Base-by-base conservation (phyloP, 2,797 vertebrate species). In the Tokudaia tokunoshimensis region DNA sequence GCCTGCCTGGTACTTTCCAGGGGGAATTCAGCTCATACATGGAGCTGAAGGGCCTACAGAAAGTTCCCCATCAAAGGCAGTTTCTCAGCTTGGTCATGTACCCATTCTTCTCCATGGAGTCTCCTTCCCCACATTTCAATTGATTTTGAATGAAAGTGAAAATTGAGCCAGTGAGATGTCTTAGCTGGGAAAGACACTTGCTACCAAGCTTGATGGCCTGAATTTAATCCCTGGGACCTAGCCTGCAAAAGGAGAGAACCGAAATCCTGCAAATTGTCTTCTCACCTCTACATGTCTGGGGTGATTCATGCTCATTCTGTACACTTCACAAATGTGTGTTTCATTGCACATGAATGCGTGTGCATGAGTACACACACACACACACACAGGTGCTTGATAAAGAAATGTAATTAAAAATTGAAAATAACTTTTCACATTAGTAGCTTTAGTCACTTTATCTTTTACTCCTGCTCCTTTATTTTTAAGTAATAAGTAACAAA, bases 101-200 rank as follows among this genome's bases (percentile, higher is more conserved):
- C 24, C 31, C 65, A 8, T 55, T 70, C 19, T 79, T 78, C 55
- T 31, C 74, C 22, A 26, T 50, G 17, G 0, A 1, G 1, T 89
- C 26, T 65, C 52, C 44, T 19, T 1, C 26, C 12, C 14, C 24
- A 26, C 47, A 31, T 70, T 89, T 67, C 22, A 47, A 0, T 86
- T 92, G 34, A 6, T 79, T 89, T 92, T 89, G 37, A 81, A 76
- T 41, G 34, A 92, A 96, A 94, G 63, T 57, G 11, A 94, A 96
- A 89, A 74, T 47, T 70, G 50, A 44, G 50, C 13, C 22, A 24
- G 12, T 13, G 8, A 57, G 50, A 37, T 87, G 9, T 10, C 67
- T 55, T 17, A 57, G 22, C 24, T 44, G 34, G 34, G 47, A 55
- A 86, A 74, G 67, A 74, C 14, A 41, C 5, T 41, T 57, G n/a